These are phyloP conservation scores for Plebejus anna DNA, from an alignment of 2,888 invertebrate species.

Conservation along the genomic window DNA sequence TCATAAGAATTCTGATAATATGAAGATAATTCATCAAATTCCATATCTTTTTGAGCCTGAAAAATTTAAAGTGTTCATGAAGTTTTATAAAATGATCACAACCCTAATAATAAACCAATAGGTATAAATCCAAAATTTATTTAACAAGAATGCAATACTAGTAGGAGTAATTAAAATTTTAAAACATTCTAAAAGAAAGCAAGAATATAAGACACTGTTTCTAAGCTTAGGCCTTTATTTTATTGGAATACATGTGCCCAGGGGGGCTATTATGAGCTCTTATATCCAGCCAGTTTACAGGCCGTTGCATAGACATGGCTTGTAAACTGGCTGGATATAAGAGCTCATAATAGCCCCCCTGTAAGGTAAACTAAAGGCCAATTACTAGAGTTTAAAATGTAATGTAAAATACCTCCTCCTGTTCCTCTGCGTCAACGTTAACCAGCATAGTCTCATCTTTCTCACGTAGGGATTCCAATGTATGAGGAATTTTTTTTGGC, in stretches of 20 bases:
- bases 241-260: background rate
- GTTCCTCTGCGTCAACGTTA: slow-evolving; percentile 87
- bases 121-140: background rate
- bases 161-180: background rate
- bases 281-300: too few species aligned
- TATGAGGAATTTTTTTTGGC: slow-evolving; percentile 85
- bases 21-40: slow-evolving; percentile 91
- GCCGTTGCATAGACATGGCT: too few species aligned
- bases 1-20: slow-evolving; percentile 92
- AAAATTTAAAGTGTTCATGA: slow-evolving; percentile 33
- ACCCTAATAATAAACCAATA: background rate
- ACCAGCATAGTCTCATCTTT: slow-evolving; percentile 93
- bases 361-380: background rate
- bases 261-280: too few species aligned
- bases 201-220: too few species aligned
- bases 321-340: too few species aligned
- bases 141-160: background rate
- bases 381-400: background rate
- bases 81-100: background rate
- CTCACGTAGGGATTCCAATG: slow-evolving; percentile 94
- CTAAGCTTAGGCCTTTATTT: too few species aligned
- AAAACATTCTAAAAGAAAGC: background rate
- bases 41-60: slow-evolving; percentile 84
- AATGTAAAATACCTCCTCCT: slow-evolving; percentile 81
- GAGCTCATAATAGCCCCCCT: too few species aligned